Conservation (phyloP, 2,888 invertebrate species). For the Eupithecia inturbata region DNA sequence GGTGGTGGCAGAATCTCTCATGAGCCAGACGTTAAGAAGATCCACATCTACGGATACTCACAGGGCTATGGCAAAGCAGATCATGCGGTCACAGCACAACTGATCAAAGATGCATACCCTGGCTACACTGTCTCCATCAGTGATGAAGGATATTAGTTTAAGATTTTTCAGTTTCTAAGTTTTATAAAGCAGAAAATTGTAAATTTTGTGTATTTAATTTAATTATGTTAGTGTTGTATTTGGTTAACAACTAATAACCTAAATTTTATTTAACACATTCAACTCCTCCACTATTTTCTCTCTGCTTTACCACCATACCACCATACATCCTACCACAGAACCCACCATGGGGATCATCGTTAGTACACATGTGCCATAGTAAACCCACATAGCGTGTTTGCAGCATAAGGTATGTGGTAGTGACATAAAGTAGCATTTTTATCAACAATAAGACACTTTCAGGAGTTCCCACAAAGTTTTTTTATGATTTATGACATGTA, state of each 20-base stretch:
- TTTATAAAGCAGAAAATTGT: neutral
- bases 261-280: too few species aligned
- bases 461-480: too few species aligned
- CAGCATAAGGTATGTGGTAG: too few species aligned
- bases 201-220: neutral
- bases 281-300: too few species aligned
- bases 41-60: conserved; percentile 97
- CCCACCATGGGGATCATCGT: too few species aligned
- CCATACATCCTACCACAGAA: too few species aligned
- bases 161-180: neutral
- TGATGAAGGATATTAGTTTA: conserved; percentile 89
- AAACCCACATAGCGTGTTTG: too few species aligned
- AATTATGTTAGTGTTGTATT: neutral
- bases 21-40: conserved; percentile 88
- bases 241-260: neutral
- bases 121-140: conserved; percentile 91
- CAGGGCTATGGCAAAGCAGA: conserved; percentile 96
- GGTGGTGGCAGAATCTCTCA: conserved; percentile 97
- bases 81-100: conserved; percentile 89
- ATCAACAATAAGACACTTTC: too few species aligned
- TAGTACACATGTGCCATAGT: too few species aligned
- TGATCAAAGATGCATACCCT: conserved; percentile 89
- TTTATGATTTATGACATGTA: too few species aligned
- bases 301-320: too few species aligned
- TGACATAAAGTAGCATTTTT: too few species aligned